These are phyloP conservation scores for Trogon melanurus DNA, from an alignment of 2,113 vertebrate genomes.

Conservation along the genomic window DNA sequence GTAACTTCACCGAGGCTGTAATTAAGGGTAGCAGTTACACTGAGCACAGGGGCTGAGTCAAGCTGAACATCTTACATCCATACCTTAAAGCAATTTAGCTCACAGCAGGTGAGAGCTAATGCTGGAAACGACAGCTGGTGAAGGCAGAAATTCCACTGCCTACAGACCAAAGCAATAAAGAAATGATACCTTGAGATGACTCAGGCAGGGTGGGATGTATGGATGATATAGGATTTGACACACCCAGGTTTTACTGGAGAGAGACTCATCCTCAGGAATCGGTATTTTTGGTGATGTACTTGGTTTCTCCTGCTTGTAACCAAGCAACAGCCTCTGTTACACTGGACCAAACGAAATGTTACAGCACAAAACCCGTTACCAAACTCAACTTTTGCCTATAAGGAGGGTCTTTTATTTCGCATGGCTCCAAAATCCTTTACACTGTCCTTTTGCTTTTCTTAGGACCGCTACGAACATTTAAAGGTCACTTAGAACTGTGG, in stretches of 20 bases:
- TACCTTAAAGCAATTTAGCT: neutral
- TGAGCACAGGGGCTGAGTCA: rapidly evolving
- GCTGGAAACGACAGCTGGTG: neutral
- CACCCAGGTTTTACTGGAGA: rapidly evolving
- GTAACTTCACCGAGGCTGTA: neutral
- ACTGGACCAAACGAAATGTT: neutral
- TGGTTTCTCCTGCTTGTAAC: neutral
- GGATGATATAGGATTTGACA: neutral
- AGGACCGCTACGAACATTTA: neutral
- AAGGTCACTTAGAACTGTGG: neutral
- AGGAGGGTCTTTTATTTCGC: neutral
- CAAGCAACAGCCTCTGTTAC: neutral
- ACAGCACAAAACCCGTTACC: neutral
- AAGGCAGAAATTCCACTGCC: neutral
- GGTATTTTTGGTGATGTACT: neutral
- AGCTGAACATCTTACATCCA: neutral
- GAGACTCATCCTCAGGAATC: neutral
- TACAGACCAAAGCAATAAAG: rapidly evolving
- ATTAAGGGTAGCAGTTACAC: neutral
- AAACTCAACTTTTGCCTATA: neutral
- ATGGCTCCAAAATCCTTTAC: neutral
- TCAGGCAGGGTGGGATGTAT: rapidly evolving
- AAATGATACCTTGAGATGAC: rapidly evolving
- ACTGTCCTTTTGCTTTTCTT: neutral
- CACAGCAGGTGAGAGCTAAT: neutral